Conservation (phyloP, 2,797 vertebrate genomes). For the Dermochelys coriacea region DNA sequence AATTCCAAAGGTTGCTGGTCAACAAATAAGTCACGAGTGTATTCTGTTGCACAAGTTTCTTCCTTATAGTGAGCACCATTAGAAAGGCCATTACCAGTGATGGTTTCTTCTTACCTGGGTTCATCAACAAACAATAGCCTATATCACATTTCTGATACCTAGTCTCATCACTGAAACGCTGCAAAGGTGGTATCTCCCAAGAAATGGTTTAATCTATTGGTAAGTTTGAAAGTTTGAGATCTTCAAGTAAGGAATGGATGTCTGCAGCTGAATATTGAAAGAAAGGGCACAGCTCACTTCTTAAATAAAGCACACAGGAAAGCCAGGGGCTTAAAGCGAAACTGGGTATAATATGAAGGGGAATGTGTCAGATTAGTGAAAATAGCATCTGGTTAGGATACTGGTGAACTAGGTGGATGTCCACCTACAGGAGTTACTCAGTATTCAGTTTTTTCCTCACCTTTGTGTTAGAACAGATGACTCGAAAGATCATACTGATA, state of each 20-base stretch:
- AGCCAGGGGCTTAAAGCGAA: background rate
- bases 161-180: conserved; percentile 10
- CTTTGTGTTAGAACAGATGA: background rate
- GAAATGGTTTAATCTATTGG: background rate
- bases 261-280: background rate
- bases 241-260: background rate
- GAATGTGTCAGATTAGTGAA: background rate
- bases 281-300: too few relatives aligned
- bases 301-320: background rate
- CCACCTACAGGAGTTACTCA: fast-evolving
- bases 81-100: background rate
- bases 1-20: conserved; percentile 17
- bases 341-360: background rate
- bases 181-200: background rate
- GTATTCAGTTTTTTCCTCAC: background rate
- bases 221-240: background rate
- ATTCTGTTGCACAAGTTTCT: conserved; percentile 25
- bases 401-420: background rate
- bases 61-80: background rate
- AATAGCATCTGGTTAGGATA: background rate
- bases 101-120: background rate
- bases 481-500: background rate
- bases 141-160: conserved; percentile 10
- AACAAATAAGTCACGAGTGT: conserved; percentile 31
- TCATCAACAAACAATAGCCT: background rate